phyloP scores from a whole-genome alignment of 2,113 vertebrate genomes.

The Nothocercus julius region DNA sequence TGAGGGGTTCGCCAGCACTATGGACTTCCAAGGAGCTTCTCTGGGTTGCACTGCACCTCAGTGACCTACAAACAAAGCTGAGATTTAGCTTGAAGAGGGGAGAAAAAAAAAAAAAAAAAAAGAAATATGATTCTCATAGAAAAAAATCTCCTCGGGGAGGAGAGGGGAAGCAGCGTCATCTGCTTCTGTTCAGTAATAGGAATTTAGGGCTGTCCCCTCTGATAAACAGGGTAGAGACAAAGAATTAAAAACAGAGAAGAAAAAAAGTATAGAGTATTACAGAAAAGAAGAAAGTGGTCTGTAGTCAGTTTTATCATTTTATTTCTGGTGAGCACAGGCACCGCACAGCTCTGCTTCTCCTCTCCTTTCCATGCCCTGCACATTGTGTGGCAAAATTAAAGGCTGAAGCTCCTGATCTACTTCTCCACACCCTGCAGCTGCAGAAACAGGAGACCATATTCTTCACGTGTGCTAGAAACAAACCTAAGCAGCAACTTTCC shows the following conservation, averaged over 20 bases:
- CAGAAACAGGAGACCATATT: background rate
- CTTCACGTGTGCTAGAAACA: background rate
- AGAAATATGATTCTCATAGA: background rate
- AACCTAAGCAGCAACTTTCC: background rate
- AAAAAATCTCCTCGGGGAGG: background rate
- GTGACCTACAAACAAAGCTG: background rate
- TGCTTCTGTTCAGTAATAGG: background rate
- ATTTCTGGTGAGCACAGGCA: background rate
- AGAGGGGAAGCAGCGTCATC: background rate
- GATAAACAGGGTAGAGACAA: background rate
- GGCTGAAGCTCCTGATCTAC: background rate
- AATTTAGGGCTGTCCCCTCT: background rate
- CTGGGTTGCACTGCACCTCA: rapidly evolving
- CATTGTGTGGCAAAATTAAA: background rate
- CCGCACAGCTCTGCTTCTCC: background rate
- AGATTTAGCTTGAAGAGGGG: background rate
- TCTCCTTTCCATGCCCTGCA: background rate
- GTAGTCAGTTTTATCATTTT: background rate
- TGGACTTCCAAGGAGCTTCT: background rate
- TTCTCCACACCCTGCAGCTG: rapidly evolving
- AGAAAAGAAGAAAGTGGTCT: background rate
- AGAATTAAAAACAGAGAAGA: background rate
- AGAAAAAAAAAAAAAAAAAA: background rate
- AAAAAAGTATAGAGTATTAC: rapidly evolving
- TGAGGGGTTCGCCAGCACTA: background rate